Percentiles rank a stretch among this genome's conserved stretches.
These are phyloP conservation scores for Eurois occulta DNA, from an alignment of 2,888 invertebrate genomes.

Conservation along the genomic window DNA sequence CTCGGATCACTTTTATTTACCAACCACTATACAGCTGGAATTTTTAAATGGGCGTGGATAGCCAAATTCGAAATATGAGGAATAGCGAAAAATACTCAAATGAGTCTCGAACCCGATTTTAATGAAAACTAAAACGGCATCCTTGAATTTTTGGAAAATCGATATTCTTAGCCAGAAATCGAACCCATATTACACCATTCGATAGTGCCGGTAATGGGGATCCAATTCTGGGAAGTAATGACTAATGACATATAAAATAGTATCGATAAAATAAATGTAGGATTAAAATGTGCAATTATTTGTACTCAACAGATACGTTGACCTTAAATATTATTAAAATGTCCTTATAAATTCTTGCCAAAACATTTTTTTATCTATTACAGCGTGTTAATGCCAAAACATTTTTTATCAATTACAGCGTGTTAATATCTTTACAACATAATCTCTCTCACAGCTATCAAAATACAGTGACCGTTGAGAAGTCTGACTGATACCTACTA, in stretches of 20 bases:
- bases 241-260: background rate
- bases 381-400: conserved; percentile 9
- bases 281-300: background rate
- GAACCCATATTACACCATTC: too few species aligned
- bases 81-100: too few species aligned
- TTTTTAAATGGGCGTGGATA: too few species aligned
- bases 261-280: background rate
- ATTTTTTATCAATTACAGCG: conserved; percentile 24
- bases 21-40: background rate
- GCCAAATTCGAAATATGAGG: too few species aligned
- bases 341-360: background rate
- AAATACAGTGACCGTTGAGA: conserved; percentile 31
- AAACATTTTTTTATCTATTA: conserved; percentile 21
- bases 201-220: too few species aligned
- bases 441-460: conserved; percentile 43
- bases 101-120: too few species aligned
- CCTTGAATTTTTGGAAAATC: too few species aligned
- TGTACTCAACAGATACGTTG: background rate
- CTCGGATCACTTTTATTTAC: conserved; percentile 2
- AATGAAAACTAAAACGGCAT: too few species aligned
- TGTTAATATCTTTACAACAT: conserved; percentile 45
- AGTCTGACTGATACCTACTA: conserved; percentile 44
- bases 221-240: too few species aligned
- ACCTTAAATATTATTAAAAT: too few species aligned
- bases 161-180: too few species aligned